Conservation (phyloP, 2,797 vertebrate species). For the Urophycis tenuis region DNA sequence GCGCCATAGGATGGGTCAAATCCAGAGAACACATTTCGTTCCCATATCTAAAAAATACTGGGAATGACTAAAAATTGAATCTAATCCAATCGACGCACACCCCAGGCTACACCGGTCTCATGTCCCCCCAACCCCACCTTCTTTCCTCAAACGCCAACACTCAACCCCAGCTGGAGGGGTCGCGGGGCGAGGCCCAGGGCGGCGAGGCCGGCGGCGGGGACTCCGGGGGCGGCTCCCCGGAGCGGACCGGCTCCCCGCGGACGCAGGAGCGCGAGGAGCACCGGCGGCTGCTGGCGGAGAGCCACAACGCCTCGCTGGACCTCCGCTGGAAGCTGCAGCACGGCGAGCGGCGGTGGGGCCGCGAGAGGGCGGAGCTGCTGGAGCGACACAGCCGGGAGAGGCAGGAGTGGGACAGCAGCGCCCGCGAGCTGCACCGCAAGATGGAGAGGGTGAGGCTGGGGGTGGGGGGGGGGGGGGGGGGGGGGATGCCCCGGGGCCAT, state of each 20-base stretch:
- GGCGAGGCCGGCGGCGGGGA: constrained; percentile 43
- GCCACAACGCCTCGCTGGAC: constrained; percentile 82
- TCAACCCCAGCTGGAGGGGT: constrained; percentile 47
- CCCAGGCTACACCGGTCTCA: not conserved
- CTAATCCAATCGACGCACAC: too few relatives aligned
- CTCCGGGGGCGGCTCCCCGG: constrained; percentile 17
- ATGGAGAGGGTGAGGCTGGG: constrained; percentile 76
- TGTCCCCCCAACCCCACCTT: not conserved
- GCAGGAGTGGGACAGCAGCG: constrained; percentile 81
- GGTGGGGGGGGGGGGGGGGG: not conserved
- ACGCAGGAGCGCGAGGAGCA: constrained; percentile 79
- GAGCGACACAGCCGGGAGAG: constrained; percentile 79
- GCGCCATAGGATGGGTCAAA: too few relatives aligned
- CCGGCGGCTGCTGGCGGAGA: constrained; percentile 82
- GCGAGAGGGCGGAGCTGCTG: constrained; percentile 82
- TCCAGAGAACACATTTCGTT: too few relatives aligned
- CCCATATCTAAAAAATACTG: too few relatives aligned
- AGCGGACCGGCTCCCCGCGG: constrained; percentile 17
- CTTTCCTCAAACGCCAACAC: not conserved
- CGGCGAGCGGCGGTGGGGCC: constrained; percentile 84
- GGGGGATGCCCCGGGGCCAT: too few relatives aligned
- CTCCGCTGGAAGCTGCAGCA: constrained; percentile 91
- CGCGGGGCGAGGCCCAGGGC: constrained; percentile 46
- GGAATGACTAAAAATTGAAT: too few relatives aligned
- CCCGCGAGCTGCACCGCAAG: constrained; percentile 78